phyloP scores from a whole-genome alignment of 2,888 invertebrate genomes.

The Prosopocoilus inquinatus region DNA sequence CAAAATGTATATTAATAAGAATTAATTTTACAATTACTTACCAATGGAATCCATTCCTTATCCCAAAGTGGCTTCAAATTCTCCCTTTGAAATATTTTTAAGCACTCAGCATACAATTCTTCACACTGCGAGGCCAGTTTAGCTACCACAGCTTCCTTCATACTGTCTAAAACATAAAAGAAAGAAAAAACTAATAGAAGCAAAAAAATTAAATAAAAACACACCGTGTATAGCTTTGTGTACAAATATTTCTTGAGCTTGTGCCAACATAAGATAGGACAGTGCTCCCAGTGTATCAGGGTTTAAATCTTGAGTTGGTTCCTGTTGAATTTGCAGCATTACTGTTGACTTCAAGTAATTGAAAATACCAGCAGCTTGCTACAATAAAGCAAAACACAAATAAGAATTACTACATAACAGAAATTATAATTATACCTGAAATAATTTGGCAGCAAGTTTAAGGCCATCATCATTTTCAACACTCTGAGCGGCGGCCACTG shows the following conservation, averaged over 20 bases:
- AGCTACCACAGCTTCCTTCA: slow-evolving; percentile 92
- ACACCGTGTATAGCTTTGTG: slow-evolving; percentile 86
- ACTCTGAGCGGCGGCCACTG: slow-evolving; percentile 80
- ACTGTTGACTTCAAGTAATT: slow-evolving; percentile 78
- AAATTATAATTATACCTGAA: slow-evolving; percentile 63
- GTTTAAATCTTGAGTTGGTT: slow-evolving; percentile 93
- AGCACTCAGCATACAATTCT: slow-evolving; percentile 89
- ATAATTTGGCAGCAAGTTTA: slow-evolving; percentile 86
- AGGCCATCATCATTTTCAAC: slow-evolving; percentile 90
- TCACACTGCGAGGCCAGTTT: slow-evolving; percentile 91
- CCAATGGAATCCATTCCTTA: slow-evolving; percentile 77
- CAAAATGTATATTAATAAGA: neutral
- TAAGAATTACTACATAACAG: neutral
- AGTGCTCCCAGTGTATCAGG: slow-evolving; percentile 89
- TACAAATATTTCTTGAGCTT: slow-evolving; percentile 97
- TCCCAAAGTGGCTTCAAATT: slow-evolving; percentile 83
- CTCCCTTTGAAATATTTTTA: slow-evolving; percentile 84
- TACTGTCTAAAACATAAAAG: slow-evolving; percentile 64
- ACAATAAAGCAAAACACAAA: slow-evolving; percentile 27
- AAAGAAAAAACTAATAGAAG: neutral
- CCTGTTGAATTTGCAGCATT: slow-evolving; percentile 83
- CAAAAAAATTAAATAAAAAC: slow-evolving; percentile 8
- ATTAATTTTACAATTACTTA: slow-evolving; percentile 46
- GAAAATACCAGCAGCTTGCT: slow-evolving; percentile 91
- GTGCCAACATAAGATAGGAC: slow-evolving; percentile 89